Base-by-base conservation (phyloP, 2,888 invertebrate species). In the Proisotoma minuta region DNA sequence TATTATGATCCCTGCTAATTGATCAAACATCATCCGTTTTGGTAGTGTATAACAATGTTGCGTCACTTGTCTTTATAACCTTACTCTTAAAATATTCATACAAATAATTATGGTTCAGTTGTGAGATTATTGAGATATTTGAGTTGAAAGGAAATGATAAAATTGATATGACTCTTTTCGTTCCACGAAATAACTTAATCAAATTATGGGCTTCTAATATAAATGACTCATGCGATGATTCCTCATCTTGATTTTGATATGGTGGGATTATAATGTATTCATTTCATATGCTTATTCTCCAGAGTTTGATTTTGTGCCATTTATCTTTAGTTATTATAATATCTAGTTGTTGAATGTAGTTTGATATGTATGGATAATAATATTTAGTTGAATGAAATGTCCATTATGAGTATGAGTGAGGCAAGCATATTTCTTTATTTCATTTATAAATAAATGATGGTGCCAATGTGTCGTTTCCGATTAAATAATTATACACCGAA, bases 191-290 rank as follows among this genome's bases (percentile, higher is more conserved):
- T 39, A 47, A 34, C 39, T 56, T 43, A 56, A 56, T 40, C 34
- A 56, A 56, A 56, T 56, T 56, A 56, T 56, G 39, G 56, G 56
- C 22, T 43, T n/a, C n/a, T n/a, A n/a, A n/a, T n/a, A n/a, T n/a
- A n/a, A n/a, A n/a, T n/a, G n/a, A n/a, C n/a, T n/a, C n/a, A n/a
- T n/a, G n/a, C n/a, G n/a, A n/a, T n/a, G n/a, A n/a, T n/a, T n/a
- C n/a, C n/a, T n/a, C n/a, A n/a, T n/a, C n/a, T n/a, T n/a, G n/a
- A n/a, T n/a, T n/a, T n/a, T n/a, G n/a, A n/a, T n/a, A n/a, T n/a
- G n/a, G n/a, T n/a, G n/a, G n/a, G n/a, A n/a, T n/a, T n/a, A n/a
- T n/a, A n/a, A n/a, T n/a, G n/a, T n/a, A n/a, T n/a, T n/a, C n/a
- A n/a, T n/a, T n/a, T n/a, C n/a, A n/a, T n/a, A n/a, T n/a, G n/a